Conservation (phyloP, 2,888 invertebrate species). For the Rhorus exstirpatorius region DNA sequence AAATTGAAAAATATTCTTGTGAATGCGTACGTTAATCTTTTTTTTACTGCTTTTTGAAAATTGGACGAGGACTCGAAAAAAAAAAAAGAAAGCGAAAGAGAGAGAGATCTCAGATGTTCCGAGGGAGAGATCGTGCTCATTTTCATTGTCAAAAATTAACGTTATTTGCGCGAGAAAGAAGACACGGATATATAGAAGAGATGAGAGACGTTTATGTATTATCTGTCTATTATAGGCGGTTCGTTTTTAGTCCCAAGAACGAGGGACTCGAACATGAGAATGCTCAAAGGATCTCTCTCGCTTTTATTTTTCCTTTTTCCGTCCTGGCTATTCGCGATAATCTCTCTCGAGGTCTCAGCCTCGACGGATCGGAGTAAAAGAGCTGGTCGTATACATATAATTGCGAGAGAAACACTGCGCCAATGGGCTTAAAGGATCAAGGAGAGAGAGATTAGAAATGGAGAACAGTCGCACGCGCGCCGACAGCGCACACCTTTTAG, state of each 20-base stretch:
- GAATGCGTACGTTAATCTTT: conserved; percentile 1
- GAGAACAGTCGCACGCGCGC: conserved; percentile 65
- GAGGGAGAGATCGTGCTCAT: neutral
- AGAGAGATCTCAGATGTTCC: too few species aligned
- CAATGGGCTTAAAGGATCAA: conserved; percentile 62
- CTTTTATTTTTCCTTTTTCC: neutral
- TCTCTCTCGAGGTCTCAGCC: conserved; percentile 17
- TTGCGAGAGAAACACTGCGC: conserved; percentile 68
- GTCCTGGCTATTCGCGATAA: conserved; percentile 48
- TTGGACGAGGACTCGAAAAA: conserved; percentile 10
- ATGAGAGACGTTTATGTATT: conserved; percentile 47
- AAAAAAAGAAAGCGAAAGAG: too few species aligned
- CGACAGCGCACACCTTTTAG: conserved; percentile 37
- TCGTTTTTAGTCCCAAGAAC: conserved; percentile 30
- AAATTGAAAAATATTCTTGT: neutral
- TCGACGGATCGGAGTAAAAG: conserved; percentile 9
- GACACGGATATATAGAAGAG: conserved; percentile 16
- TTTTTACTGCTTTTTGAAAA: neutral
- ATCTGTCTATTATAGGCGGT: too few species aligned
- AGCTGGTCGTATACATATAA: conserved; percentile 64
- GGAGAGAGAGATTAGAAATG: conserved; percentile 66
- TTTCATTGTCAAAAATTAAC: conserved; percentile 46
- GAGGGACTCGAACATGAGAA: conserved; percentile 16
- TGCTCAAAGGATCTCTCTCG: neutral
- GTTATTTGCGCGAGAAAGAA: conserved; percentile 33